phyloP scores from a whole-genome alignment of 2,113 vertebrate species.

The Agapornis roseicollis region DNA sequence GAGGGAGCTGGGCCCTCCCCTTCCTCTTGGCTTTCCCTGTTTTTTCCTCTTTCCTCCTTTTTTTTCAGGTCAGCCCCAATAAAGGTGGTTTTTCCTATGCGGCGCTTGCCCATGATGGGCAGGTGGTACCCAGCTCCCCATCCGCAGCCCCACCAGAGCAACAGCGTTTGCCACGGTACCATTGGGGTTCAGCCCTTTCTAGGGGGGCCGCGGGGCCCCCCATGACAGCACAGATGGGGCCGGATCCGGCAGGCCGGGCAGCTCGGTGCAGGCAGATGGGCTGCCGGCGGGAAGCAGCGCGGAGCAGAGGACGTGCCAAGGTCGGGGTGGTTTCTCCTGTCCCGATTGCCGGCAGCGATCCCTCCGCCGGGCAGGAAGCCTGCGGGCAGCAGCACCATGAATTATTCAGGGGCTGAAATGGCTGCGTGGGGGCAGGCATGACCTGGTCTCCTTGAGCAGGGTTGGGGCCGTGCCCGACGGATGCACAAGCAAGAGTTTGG shows the following conservation, averaged over 20 bases:
- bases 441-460: constrained; percentile 64
- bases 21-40: background rate
- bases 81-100: constrained; percentile 38
- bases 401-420: constrained; percentile 67
- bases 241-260: background rate
- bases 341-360: background rate
- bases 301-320: background rate
- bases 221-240: background rate
- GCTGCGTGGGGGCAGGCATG: background rate
- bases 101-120: background rate
- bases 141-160: fast-evolving
- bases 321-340: background rate
- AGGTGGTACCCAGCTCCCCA: background rate
- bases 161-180: background rate
- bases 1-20: background rate
- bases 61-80: constrained; percentile 49
- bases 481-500: fast-evolving
- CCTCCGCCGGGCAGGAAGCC: constrained; percentile 56
- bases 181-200: background rate
- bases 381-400: constrained; percentile 32
- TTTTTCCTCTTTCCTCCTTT: background rate
- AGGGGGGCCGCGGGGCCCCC: background rate
- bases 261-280: background rate
- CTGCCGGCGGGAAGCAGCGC: background rate
- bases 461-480: background rate